These are phyloP conservation scores for Parnassius apollo DNA, from an alignment of 2,888 invertebrate genomes.

Conservation along the genomic window DNA sequence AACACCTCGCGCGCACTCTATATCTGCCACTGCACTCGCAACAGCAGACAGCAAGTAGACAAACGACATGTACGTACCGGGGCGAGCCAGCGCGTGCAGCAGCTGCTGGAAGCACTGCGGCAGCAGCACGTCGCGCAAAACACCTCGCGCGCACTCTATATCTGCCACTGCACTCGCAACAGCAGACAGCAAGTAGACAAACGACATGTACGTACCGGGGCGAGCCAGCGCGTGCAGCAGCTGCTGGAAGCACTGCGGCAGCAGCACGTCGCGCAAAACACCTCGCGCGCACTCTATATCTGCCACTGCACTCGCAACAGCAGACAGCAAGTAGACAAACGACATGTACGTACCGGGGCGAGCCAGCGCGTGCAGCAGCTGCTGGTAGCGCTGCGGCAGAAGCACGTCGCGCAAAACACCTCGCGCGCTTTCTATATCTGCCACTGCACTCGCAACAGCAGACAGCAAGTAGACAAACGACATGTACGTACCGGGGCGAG, in stretches of 20 bases:
- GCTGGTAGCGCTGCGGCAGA: background rate
- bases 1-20: background rate
- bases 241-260: slow-evolving; percentile 78
- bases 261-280: slow-evolving; percentile 84
- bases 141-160: background rate
- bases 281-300: background rate
- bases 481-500: background rate
- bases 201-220: background rate
- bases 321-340: background rate
- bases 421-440: background rate
- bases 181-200: too few species aligned
- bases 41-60: background rate
- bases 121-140: background rate
- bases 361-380: slow-evolving; percentile 63
- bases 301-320: background rate
- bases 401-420: background rate
- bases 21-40: background rate
- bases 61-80: background rate
- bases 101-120: background rate
- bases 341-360: background rate
- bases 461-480: too few species aligned
- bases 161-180: background rate
- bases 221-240: slow-evolving; percentile 51
- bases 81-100: slow-evolving; percentile 64
- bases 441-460: background rate